Percentiles rank a stretch among this genome's conserved stretches.
Evolutionary conservation across 2,113 vertebrate species (phyloP).

Genomic region (Arizona elegans): DNA sequence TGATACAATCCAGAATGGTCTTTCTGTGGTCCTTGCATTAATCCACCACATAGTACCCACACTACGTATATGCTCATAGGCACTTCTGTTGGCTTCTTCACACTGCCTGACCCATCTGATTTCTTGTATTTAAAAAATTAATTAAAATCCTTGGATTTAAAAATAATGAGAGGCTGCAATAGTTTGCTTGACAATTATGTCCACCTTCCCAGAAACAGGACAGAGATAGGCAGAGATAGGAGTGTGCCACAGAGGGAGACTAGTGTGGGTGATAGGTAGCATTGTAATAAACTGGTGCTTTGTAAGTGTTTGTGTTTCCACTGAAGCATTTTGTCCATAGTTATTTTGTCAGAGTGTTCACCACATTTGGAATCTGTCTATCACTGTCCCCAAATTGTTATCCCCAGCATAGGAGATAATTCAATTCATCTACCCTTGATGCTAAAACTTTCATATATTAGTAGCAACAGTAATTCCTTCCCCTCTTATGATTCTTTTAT

Average conservation of each 20-base stretch:
- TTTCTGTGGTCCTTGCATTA: not conserved
- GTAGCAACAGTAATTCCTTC: not conserved
- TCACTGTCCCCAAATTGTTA: not conserved
- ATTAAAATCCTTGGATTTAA: not conserved
- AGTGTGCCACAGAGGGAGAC: not conserved
- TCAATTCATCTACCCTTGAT: not conserved
- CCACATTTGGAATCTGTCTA: not conserved
- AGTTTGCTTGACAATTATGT: not conserved
- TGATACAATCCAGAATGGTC: not conserved
- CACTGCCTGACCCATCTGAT: not conserved
- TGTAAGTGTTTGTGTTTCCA: not conserved
- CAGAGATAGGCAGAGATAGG: not conserved
- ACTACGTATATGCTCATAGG: not conserved
- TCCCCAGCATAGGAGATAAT: not conserved
- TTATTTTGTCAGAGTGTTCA: not conserved
- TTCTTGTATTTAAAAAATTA: not conserved
- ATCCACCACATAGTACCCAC: not conserved
- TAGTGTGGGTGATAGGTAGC: not conserved
- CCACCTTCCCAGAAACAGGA: not conserved
- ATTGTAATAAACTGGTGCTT: not conserved
- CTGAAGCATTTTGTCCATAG: not conserved
- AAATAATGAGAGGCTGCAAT: not conserved
- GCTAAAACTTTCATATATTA: not conserved
- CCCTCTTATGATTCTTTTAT: not conserved
- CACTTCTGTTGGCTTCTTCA: not conserved